Evolutionary conservation across 2,797 vertebrate species (phyloP).

Genomic region (Microtus agrestis): DNA sequence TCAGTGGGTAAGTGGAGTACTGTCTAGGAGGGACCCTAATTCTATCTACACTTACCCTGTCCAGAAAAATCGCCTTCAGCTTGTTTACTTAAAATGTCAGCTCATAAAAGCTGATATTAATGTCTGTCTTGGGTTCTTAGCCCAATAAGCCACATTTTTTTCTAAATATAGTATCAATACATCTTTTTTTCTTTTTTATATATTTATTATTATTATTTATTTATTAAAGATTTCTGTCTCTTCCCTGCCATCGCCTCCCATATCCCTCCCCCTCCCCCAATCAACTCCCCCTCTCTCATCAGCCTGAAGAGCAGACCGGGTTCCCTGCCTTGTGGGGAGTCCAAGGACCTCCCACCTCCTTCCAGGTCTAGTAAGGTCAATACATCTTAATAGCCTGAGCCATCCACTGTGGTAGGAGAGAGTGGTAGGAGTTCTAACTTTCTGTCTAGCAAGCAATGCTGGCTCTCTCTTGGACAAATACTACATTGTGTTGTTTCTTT

Average conservation of each 20-base stretch:
- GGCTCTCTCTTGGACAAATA: neutral
- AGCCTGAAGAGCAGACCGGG: too few relatives aligned
- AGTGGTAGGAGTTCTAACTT: neutral
- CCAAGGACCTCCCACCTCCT: too few relatives aligned
- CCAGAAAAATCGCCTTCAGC: conserved; percentile 45
- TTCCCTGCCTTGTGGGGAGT: too few relatives aligned
- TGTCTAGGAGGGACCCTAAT: neutral
- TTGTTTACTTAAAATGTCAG: conserved; percentile 62
- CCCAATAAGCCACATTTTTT: conserved; percentile 49
- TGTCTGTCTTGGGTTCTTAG: neutral
- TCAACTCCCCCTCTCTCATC: too few relatives aligned
- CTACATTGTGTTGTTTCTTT: neutral
- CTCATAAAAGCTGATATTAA: conserved; percentile 49
- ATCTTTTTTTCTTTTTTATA: too few relatives aligned
- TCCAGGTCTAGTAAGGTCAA: too few relatives aligned
- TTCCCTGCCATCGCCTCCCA: too few relatives aligned
- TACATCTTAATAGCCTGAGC: conserved; percentile 25
- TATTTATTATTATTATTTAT: too few relatives aligned
- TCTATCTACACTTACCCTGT: conserved; percentile 37
- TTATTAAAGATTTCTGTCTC: too few relatives aligned
- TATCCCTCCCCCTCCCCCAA: too few relatives aligned
- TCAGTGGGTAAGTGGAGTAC: neutral
- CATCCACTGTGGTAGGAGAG: conserved; percentile 29
- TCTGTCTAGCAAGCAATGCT: neutral
- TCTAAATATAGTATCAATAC: conserved; percentile 43